Conservation (phyloP, 2,797 vertebrate genomes). For the Cyclopterus lumpus region DNA sequence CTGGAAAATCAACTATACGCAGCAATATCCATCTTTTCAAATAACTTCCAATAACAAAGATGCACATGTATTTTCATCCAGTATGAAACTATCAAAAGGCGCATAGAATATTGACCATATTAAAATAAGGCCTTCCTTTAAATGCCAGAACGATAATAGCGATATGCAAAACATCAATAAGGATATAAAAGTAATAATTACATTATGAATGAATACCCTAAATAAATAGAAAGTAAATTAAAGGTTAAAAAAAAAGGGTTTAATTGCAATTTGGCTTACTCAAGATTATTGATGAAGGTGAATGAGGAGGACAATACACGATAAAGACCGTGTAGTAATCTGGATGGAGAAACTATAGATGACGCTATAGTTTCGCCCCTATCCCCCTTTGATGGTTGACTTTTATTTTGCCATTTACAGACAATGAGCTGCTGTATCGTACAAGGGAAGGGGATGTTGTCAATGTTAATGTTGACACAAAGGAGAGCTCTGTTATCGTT, state of each 20-base stretch:
- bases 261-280: not conserved
- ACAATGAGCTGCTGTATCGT: conserved; percentile 91
- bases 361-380: not conserved
- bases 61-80: not conserved
- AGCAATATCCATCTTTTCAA: not conserved
- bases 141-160: not conserved
- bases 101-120: not conserved
- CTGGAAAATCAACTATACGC: not conserved
- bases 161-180: not conserved
- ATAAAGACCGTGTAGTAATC: not conserved
- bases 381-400: not conserved
- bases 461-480: conserved; percentile 85
- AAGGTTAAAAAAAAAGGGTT: not conserved
- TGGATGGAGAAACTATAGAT: not conserved
- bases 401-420: conserved; percentile 75
- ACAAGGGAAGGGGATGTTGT: conserved; percentile 88
- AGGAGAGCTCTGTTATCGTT: conserved; percentile 84
- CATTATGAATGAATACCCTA: not conserved
- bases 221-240: no score
- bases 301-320: not conserved
- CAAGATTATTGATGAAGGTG: not conserved
- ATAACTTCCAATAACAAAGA: not conserved
- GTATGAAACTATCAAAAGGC: not conserved
- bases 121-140: not conserved
- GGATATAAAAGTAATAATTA: not conserved